Base-by-base conservation (phyloP, 2,888 invertebrate species). In the Oscheius onirici region DNA sequence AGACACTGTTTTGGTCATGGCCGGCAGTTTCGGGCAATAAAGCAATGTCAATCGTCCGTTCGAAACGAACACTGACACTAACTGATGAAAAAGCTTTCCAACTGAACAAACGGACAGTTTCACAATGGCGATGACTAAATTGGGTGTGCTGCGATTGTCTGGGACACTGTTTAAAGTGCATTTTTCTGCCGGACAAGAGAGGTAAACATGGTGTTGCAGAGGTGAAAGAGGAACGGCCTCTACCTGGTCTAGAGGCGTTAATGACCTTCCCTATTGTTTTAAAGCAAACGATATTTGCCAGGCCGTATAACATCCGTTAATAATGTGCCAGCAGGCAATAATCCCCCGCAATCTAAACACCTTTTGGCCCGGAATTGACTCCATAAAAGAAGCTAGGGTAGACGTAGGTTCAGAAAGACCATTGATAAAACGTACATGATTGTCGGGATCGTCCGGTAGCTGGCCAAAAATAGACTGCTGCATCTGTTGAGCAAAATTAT, bases 401-500 rank as follows among this genome's bases (percentile, higher is more conserved):
- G 55, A 49, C n/a, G 13, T 44, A 43, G 24, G 26, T 20, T 17
- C 22, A 46, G 46, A 41, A 44, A 20, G 40, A 3, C 58, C 17
- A 17, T 26, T 40, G 20, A 49, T 26, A 40, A 20, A 26, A 72
- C 76, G 61, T 63, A 76, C 76, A 66, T 65, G 65, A 44, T 61
- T 55, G n/a, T 71, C 77, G 22, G 70, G 70, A 58, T 73, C 78
- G 17, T 75, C 74, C 10, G 52, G 63, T 10, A 76, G 61, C 22
- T 71, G 71, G 55, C 78, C 78, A 46, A 72, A 78, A 43, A 76
- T 69, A 20, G 75, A 72, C 49, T 79, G 72, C 24, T 79, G 75
- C 74, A 79, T 74, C 44, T 77, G 79, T 57, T 73, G 67, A 11
- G 65, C 71, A 40, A 75, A 74, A 20, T 74, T 66, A 22, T 65